Evolutionary conservation across 2,113 vertebrate genomes (phyloP), one percentile per base, ranked within the genome.

Genomic region (Dipodomys spectabilis): DNA sequence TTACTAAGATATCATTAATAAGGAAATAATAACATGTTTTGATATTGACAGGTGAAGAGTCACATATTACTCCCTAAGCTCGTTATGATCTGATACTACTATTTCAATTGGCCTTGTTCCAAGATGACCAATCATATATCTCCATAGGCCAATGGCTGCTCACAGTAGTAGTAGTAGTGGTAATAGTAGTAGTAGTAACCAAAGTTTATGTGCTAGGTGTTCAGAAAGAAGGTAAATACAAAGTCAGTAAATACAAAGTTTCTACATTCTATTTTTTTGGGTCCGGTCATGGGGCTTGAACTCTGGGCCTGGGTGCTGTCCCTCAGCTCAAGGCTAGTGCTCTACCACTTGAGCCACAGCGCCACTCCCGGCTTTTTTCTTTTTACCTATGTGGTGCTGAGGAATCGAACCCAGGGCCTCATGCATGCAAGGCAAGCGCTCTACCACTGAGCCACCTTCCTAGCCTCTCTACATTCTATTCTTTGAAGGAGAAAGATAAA

Each of bases 1-100:
- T 93, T 95, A 84, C 65, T 86, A 45, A 91, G 67, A 82, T 19
- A 72, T 45, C 49, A 91, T 80, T 92, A 49, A 67, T 45, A 84
- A 86, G 35, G 32, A 85, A 88, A 62, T 25, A 81, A 32, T 23
- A 73, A 45, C n/a, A n/a, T 25, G 64, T 78, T 32, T 32, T 81
- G 30, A 2, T 90, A 72, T 28, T 86, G 44, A 71, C 4, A 4
- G 12, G 53, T 57, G 44, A 35, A 82, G 72, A 88, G 25, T 62
- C 25, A 74, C 10, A 28, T 83, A 78, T n/a, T 64, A n/a, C n/a
- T 49, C 44, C 28, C 64, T 22, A 75, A 32, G 65, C 39, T 86
- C 82, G 49, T 84, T 72, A 84, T 44, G 44, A 87, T 82, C 53
- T 75, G 45, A 65, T 67, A 64, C 18, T 45, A 79, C 13, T 89